Evolutionary conservation across 92 coral and sea anemone genomes (phyloP).

Genomic region (Porites evermanni): DNA sequence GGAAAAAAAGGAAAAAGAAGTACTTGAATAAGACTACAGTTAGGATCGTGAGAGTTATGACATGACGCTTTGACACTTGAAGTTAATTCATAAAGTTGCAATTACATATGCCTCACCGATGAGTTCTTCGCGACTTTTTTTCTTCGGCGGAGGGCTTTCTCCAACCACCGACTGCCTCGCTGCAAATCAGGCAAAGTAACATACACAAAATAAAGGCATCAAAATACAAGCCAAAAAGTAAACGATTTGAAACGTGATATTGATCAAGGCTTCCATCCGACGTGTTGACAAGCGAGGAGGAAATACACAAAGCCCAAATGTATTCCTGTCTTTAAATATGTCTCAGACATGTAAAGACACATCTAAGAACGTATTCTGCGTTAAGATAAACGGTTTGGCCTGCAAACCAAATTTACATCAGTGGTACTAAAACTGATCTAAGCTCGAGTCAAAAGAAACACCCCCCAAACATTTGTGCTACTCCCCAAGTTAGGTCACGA

Average conservation of each 20-base stretch:
- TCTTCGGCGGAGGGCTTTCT: constrained; percentile 40
- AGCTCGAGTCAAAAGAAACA: background rate
- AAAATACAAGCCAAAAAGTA: background rate
- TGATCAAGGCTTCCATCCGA: background rate
- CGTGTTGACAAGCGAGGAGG: constrained; percentile 38
- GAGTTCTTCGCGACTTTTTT: constrained; percentile 54
- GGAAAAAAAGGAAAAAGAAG: background rate
- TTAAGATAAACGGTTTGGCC: background rate
- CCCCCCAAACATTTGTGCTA: constrained; percentile 34
- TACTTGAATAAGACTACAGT: background rate
- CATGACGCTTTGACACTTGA: background rate
- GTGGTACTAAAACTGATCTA: background rate
- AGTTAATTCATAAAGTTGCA: background rate
- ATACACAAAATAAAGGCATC: background rate
- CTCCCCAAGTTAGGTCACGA: background rate
- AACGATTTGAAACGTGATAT: background rate
- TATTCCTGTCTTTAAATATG: background rate
- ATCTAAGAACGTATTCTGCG: background rate
- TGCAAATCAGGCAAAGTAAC: background rate
- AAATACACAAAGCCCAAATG: constrained; percentile 28
- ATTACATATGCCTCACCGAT: background rate
- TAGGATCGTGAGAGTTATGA: background rate
- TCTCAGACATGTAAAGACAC: background rate
- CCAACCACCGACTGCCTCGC: constrained; percentile 13
- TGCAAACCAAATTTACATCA: background rate